Percentiles rank a stretch among this genome's conserved stretches.
These are phyloP conservation scores for Paramuricea clavata DNA, from an alignment of 92 coral and sea anemone species.

Conservation along the genomic window DNA sequence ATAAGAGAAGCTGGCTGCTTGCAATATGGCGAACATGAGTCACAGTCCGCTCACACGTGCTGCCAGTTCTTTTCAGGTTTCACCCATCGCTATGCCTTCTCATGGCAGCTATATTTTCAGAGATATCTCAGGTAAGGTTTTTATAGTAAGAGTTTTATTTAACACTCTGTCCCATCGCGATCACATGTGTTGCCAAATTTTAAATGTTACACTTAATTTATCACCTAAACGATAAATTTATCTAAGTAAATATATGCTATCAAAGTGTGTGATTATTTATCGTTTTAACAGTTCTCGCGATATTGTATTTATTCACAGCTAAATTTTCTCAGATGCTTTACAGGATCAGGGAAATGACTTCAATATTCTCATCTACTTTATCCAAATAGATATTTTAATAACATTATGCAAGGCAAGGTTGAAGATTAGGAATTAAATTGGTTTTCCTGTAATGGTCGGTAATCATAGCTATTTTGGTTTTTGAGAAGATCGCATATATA, in stretches of 20 bases:
- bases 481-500: neutral
- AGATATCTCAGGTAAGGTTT: constrained; percentile 35
- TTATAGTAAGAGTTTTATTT: neutral
- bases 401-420: neutral
- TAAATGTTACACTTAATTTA: neutral
- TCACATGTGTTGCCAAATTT: neutral
- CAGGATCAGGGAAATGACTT: neutral
- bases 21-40: constrained; percentile 22
- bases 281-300: neutral
- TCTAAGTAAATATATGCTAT: constrained; percentile 10
- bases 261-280: constrained; percentile 13
- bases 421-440: neutral
- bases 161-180: neutral
- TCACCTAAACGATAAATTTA: constrained; percentile 11
- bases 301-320: neutral
- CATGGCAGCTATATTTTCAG: constrained; percentile 12
- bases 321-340: neutral
- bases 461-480: neutral
- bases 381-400: neutral
- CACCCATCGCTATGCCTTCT: constrained; percentile 37
- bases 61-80: constrained; percentile 24
- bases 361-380: neutral
- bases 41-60: constrained; percentile 39
- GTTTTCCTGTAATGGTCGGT: neutral
- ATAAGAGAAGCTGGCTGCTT: no score